These are phyloP conservation scores for Elephantulus edwardii DNA, from an alignment of 2,113 vertebrate genomes.

Conservation along the genomic window DNA sequence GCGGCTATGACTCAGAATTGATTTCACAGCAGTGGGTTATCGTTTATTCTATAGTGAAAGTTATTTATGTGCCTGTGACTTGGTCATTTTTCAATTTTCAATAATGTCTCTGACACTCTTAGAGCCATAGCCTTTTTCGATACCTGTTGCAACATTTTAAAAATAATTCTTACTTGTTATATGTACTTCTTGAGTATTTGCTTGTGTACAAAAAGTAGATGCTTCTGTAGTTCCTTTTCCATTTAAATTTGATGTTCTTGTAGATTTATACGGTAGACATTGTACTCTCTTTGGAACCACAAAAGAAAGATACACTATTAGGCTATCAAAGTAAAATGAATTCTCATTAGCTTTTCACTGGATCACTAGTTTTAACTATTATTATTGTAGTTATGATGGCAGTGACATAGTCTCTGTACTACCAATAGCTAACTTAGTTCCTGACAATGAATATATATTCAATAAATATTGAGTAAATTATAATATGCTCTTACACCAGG, in stretches of 20 bases:
- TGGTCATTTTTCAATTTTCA: neutral
- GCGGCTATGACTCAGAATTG: too few relatives aligned
- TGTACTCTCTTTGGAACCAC: neutral
- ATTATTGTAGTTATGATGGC: neutral
- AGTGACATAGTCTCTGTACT: neutral
- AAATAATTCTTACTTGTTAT: constrained; percentile 1
- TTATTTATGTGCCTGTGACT: neutral
- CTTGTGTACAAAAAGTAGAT: neutral
- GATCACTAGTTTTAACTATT: neutral
- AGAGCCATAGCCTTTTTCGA: neutral
- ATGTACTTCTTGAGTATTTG: neutral
- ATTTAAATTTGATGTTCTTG: neutral
- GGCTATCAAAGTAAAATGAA: neutral
- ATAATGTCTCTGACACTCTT: neutral
- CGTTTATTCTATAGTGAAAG: neutral
- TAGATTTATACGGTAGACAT: neutral
- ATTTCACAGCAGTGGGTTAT: too few relatives aligned
- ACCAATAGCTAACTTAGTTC: too few relatives aligned
- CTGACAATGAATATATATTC: neutral
- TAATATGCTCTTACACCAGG: neutral
- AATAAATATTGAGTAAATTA: neutral
- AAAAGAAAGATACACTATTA: neutral
- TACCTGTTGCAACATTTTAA: neutral
- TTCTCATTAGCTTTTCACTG: neutral
- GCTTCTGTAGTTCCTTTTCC: neutral